Evolutionary conservation across 2,113 vertebrate species (phyloP).

Genomic region (Rostratula benghalensis): DNA sequence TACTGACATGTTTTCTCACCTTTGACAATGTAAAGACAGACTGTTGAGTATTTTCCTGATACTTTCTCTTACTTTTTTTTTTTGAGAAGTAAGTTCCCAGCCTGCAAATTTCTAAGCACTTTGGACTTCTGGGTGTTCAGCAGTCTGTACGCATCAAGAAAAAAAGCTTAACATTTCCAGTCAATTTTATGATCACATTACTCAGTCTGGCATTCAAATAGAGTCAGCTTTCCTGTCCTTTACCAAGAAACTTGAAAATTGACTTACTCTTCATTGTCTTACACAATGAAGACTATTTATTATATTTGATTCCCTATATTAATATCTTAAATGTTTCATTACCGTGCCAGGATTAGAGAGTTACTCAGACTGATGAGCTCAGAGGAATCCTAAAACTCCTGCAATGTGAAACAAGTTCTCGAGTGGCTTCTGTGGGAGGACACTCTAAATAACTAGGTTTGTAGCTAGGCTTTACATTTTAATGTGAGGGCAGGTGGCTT

Average conservation of each 20-base stretch:
- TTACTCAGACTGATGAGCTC: neutral
- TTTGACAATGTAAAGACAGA: neutral
- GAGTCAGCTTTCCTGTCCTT: neutral
- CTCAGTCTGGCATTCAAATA: neutral
- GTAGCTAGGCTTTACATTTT: constrained; percentile 39
- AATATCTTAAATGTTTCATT: constrained; percentile 19
- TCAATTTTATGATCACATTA: neutral
- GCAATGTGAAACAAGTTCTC: neutral
- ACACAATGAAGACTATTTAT: neutral
- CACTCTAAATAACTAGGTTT: constrained; percentile 17
- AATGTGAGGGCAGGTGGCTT: constrained; percentile 35
- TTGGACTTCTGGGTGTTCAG: neutral
- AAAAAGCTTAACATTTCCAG: neutral
- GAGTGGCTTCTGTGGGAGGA: neutral
- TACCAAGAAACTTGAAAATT: neutral
- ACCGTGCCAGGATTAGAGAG: neutral
- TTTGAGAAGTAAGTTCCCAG: neutral
- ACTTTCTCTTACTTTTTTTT: neutral
- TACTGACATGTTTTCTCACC: neutral
- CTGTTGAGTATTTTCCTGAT: neutral
- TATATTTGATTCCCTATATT: neutral
- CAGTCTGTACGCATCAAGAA: accelerated
- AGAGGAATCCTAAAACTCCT: constrained; percentile 25
- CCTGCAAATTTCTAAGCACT: neutral
- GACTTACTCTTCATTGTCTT: neutral